Percentiles rank a stretch among this genome's conserved stretches.
phyloP scores from a whole-genome alignment of 1,140 invertebrate species.

The Penaeus japonicus region DNA sequence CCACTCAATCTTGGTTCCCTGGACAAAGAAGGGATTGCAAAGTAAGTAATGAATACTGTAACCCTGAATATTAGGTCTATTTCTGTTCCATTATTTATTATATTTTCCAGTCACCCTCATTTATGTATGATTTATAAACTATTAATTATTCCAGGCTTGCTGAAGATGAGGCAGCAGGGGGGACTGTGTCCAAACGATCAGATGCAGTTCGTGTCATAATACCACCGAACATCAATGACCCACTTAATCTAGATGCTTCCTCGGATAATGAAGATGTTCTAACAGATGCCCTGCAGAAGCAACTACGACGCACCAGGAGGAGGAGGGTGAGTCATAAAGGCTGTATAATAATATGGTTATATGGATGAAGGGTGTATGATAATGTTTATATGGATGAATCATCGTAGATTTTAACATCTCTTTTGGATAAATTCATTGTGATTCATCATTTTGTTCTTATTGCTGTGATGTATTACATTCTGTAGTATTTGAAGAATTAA shows the following conservation, averaged over 20 bases:
- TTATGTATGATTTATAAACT: neutral
- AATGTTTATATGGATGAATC: no score
- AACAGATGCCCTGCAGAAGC: conserved; percentile 26
- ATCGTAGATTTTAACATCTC: no score
- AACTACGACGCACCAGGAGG: conserved; percentile 36
- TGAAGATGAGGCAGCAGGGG: neutral
- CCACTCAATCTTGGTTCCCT: conserved; percentile 93
- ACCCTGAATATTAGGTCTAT: neutral
- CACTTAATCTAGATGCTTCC: conserved; percentile 83
- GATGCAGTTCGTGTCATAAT: conserved; percentile 75
- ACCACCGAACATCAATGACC: conserved; percentile 90
- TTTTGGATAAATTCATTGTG: neutral
- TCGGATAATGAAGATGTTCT: conserved; percentile 75
- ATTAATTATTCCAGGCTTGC: neutral
- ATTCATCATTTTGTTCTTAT: neutral
- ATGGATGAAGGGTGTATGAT: no score
- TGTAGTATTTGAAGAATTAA: no score
- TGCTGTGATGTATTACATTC: neutral
- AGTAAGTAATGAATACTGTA: conserved; percentile 25
- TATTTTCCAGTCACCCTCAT: neutral
- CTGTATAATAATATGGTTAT: no score
- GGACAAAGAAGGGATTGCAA: conserved; percentile 82
- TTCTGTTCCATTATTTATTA: no score
- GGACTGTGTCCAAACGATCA: conserved; percentile 14
- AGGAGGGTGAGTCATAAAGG: conserved; percentile 21